Evolutionary conservation across 2,113 vertebrate genomes (phyloP), one percentile per base, ranked within the genome.

Genomic region (Psephotus haematonotus): DNA sequence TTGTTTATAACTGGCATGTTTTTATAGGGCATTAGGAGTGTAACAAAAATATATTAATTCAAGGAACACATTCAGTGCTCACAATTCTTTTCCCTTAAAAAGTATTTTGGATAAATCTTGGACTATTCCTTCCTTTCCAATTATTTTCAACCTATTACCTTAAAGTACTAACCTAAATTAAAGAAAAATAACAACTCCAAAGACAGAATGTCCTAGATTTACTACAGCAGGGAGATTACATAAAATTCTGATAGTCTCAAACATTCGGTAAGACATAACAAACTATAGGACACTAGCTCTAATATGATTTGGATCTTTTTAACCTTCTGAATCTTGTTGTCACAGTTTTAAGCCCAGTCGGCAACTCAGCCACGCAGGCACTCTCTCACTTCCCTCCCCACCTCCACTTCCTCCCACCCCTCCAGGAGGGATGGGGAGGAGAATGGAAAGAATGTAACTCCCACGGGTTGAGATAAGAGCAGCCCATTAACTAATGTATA

Each of bases 221-320:
- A 33, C 35, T 13, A 20, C 4, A 82, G 11, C 46, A 53, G 29
- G 39, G 46, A 79, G 37, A 55, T 25, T 46, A 33, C 37, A 10
- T 6, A 23, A 15, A 43, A 33, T 67, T 63, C 46, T 57, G 50
- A 0, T 53, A 9, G 55, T 31, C 53, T 11, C 24, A 35, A 53
- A 49, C 17, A 39, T 82, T 55, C 52, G 33, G 0, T 10, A 65
- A 60, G 53, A 22, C 5, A 5, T 7, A 60, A 41, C 27, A 63
- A 76, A 23, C 12, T 7, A 14, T 14, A 31, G 9, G 23, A 5
- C 7, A n/a, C 49, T 3, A 4, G 3, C 6, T 82, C 67, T 39
- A 47, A 53, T 13, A 8, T 1, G 3, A 33, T 65, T 43, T 10
- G 0, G 9, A 12, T 62, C 18, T 0, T 33, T 79, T 43, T 2